These are phyloP conservation scores for Microchirus variegatus DNA, from an alignment of 2,797 vertebrate species.

Conservation along the genomic window DNA sequence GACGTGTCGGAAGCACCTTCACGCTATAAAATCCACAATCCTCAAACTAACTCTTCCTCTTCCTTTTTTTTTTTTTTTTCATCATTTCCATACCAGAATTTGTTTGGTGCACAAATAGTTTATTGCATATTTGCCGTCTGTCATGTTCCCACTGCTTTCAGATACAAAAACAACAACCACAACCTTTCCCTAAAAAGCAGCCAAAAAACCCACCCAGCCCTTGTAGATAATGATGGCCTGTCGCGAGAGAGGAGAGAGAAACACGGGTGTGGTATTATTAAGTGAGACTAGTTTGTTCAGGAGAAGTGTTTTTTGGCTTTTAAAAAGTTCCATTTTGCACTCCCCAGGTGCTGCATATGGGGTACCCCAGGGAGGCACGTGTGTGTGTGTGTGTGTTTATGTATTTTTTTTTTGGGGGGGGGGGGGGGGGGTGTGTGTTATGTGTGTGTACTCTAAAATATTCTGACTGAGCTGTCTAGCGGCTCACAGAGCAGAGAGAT, in stretches of 20 bases:
- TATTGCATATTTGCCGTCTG: slow-evolving; percentile 68
- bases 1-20: slow-evolving; percentile 36
- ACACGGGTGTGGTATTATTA: slow-evolving; percentile 73
- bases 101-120: slow-evolving; percentile 72
- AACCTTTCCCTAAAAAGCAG: slow-evolving; percentile 70
- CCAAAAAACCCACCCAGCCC: slow-evolving; percentile 49
- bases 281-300: slow-evolving; percentile 77
- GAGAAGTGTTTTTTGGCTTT: slow-evolving; percentile 79
- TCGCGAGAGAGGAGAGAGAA: slow-evolving; percentile 62
- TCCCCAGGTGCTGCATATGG: slow-evolving; percentile 74
- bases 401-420: slow-evolving; percentile 22
- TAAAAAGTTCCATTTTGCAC: slow-evolving; percentile 83
- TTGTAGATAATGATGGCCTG: slow-evolving; percentile 77
- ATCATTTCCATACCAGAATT: slow-evolving; percentile 55
- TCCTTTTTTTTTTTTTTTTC: slow-evolving; percentile 21
- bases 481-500: slow-evolving; percentile 77
- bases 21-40: slow-evolving; percentile 38
- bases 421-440: slow-evolving; percentile 35
- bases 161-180: slow-evolving; percentile 68
- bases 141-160: slow-evolving; percentile 65
- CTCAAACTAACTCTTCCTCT: slow-evolving; percentile 8
- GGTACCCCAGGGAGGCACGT: slow-evolving; percentile 72
- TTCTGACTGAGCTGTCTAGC: slow-evolving; percentile 82
- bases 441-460: slow-evolving; percentile 76
- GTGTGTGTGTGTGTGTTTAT: slow-evolving; percentile 42